phyloP scores from a whole-genome alignment of 2,888 invertebrate species.

The Plebejus melissa region DNA sequence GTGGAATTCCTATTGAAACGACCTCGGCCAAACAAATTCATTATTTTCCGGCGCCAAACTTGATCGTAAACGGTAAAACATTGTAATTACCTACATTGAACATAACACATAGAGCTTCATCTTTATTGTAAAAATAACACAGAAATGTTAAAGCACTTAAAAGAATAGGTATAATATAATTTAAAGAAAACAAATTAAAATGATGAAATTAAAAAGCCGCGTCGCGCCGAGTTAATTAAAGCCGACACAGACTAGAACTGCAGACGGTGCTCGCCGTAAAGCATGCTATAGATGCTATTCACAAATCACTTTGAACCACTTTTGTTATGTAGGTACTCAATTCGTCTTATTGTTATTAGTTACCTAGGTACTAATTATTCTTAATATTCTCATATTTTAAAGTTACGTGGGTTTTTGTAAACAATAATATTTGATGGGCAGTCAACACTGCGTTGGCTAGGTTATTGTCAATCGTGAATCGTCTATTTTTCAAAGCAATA shows the following conservation, averaged over 20 bases:
- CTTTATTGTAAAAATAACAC: not conserved
- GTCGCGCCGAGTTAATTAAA: conserved; percentile 64
- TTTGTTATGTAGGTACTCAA: not conserved
- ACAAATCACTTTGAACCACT: not conserved
- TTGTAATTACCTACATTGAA: not conserved
- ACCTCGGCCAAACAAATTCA: conserved; percentile 38
- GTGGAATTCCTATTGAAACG: conserved; percentile 40
- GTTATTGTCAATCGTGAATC: no score
- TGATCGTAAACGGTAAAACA: not conserved
- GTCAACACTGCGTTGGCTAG: no score
- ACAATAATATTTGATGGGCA: no score
- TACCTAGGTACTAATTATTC: not conserved
- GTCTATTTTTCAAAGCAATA: no score
- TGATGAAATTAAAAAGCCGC: conserved; percentile 44
- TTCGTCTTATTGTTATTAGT: no score
- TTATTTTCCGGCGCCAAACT: not conserved
- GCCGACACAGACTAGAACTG: conserved; percentile 46
- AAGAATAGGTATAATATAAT: not conserved
- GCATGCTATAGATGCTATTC: conserved; percentile 14
- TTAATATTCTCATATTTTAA: no score
- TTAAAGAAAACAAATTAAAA: conserved; percentile 18
- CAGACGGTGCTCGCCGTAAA: conserved; percentile 47
- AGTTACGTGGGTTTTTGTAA: no score
- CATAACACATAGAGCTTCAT: not conserved
- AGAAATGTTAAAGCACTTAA: not conserved